Percentiles rank a stretch among this genome's conserved stretches.
Conservation (phyloP, 1,140 invertebrate species). For the Drosophila ficusphila region DNA sequence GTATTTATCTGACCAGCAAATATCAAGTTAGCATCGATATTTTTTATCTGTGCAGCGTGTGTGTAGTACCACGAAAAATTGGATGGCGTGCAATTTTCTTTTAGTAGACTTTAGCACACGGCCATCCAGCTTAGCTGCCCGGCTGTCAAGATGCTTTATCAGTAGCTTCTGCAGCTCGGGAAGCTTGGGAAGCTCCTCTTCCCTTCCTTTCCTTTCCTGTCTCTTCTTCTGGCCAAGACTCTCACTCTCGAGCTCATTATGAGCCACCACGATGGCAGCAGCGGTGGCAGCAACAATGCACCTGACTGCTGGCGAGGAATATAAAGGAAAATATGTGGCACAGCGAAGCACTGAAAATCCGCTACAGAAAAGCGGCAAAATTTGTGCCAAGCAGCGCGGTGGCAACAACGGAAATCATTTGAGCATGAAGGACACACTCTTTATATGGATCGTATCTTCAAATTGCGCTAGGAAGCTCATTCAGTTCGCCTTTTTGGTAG, state of each 20-base stretch:
- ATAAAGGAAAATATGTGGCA: conserved; percentile 47
- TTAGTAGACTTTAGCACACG: conserved; percentile 33
- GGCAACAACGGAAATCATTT: conserved; percentile 47
- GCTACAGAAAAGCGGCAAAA: conserved; percentile 33
- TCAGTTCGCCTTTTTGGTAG: conserved; percentile 7
- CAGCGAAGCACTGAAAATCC: conserved; percentile 33
- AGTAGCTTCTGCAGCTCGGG: conserved; percentile 5
- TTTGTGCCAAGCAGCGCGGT: conserved; percentile 34
- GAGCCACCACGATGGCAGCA: background rate
- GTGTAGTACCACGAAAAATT: conserved; percentile 26
- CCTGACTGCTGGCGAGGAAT: conserved; percentile 17
- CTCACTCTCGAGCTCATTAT: conserved; percentile 56
- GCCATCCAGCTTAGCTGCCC: conserved; percentile 37
- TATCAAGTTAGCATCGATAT: background rate
- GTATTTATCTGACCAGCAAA: too few relatives aligned
- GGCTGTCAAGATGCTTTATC: conserved; percentile 44
- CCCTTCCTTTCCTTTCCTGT: background rate
- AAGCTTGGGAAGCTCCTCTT: background rate
- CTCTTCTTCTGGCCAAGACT: conserved; percentile 26
- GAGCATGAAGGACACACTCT: conserved; percentile 44
- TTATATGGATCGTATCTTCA: conserved; percentile 33
- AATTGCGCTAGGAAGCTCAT: conserved; percentile 32
- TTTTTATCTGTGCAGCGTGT: conserved; percentile 4
- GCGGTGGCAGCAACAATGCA: conserved; percentile 31
- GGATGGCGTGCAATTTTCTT: conserved; percentile 64